Evolutionary conservation across 2,113 vertebrate species (phyloP).

Genomic region (Nibea albiflora): DNA sequence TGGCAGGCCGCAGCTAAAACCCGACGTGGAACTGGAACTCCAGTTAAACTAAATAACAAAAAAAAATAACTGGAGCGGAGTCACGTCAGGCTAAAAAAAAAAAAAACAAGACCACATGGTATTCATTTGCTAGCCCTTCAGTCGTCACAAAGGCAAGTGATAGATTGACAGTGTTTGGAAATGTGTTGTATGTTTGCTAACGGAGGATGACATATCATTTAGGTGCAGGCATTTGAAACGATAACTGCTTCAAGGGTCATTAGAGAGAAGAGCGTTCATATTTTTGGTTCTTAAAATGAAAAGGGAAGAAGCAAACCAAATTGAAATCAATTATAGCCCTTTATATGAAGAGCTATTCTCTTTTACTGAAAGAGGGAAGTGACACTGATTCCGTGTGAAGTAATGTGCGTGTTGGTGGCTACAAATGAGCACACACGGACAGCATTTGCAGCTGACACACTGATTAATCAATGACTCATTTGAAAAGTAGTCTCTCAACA

Average conservation of each 20-base stretch:
- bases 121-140: constrained; percentile 16
- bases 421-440: background rate
- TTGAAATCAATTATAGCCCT: constrained; percentile 7
- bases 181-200: constrained; percentile 2
- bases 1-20: constrained; percentile 83
- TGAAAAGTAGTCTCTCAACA: background rate
- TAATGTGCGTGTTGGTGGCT: background rate
- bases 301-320: constrained; percentile 39
- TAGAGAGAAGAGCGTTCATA: background rate
- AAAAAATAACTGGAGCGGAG: constrained; percentile 64
- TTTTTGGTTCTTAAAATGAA: background rate
- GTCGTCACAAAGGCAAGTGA: constrained; percentile 26
- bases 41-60: background rate
- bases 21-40: constrained; percentile 78
- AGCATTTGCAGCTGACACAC: background rate
- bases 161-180: constrained; percentile 41
- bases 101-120: constrained; percentile 31
- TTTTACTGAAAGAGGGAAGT: constrained; percentile 64
- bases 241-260: background rate
- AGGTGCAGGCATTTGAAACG: background rate
- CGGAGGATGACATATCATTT: background rate
- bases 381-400: constrained; percentile 19
- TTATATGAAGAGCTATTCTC: constrained; percentile 45
- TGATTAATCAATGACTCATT: background rate
- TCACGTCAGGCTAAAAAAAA: background rate